Base-by-base conservation (phyloP, 2,797 vertebrate genomes). In the Notamacropus eugenii region DNA sequence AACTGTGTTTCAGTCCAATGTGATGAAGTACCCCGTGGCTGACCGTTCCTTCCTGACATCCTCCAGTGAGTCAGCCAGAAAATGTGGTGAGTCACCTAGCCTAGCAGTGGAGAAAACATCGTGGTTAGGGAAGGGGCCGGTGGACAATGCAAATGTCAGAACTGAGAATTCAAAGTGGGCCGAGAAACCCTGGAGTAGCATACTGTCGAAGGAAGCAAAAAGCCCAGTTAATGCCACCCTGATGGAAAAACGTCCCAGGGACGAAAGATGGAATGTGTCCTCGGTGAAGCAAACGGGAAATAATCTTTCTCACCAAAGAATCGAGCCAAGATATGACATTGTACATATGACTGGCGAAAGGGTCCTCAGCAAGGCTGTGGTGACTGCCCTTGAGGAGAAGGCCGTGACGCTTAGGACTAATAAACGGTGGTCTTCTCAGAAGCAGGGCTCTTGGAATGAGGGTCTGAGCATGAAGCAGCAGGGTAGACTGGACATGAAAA, bases 1-100 rank as follows among this genome's bases (percentile, higher is more conserved):
- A 0, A 99, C 99, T 0, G 4, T 99, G 98, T 99, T 99, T 95
- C 99, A 99, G 56, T 99, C 99, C 87, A 98, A 99, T 0, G 99
- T 99, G 55, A 99, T 99, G 98, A 99, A 98, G 90, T 99, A 99
- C 97, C 99, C 91, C 0, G 97, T 99, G 92, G 95, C 99, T 67
- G 98, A 99, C 2, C 97, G 95, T 96, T 54, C 94, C 54, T 62
- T 31, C 0, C 90, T 59, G 13, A 95, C 52, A 0, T 8, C 0
- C 0, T 54, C 0, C 3, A 31, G 52, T 0, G 96, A 96, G 0
- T 0, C 97, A 94, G 62, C 95, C 2, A 56, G 74, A 5, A 90
- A 91, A 55, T 67, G 0, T 0, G 82, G 93, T 5, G 0, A 4
- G 0, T 93, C 92, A 94, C 34, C 96, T 91, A 57, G 27, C 90